Base-by-base conservation (phyloP, 2,797 vertebrate genomes). In the Betta splendens region DNA sequence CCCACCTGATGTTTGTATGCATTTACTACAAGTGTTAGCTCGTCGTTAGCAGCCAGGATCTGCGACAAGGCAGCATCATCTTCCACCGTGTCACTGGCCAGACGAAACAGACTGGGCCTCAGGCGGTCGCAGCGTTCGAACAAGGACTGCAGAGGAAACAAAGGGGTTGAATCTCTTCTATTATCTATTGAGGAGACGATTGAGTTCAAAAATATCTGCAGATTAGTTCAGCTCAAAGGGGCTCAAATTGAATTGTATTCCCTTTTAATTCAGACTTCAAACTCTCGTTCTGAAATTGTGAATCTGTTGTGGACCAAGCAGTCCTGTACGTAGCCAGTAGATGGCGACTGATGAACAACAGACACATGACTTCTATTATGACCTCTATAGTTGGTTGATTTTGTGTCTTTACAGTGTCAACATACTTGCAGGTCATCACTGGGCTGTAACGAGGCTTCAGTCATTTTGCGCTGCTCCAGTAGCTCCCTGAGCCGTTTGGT, bases 31-130 rank as follows among this genome's bases (percentile, higher is more conserved):
- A 71, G 69, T 0, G 89, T 90, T 13, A 98, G 91, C 28, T 92
- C 76, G 22, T 98, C 96, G 0, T 89, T 95, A 28, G 94, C 93
- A 22, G 91, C 90, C 64, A 97, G 90, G 58, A 97, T 87, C 70
- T 93, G 92, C 0, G 86, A 92, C 92, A 89, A 75, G 87, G 94
- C 94, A 0, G 85, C 74, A 0, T 96, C 93, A 0, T 97, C 92
- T 0, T 95, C 92, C 0, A 78, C 80, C 0, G 93, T 93, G 64
- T 95, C 94, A 0, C 92, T 94, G 26, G 96, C 95, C 32, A 96
- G 87, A 26, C 94, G 92, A 73, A 96, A 97, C 3, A 98, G 90
- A 38, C 89, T 92, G 0, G 92, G 93, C 67, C 93, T 87, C 70
- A 96, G 89, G 62, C 88, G 92, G 69, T 96, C 94, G 17, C 94